Base-by-base conservation (phyloP, 53 echinoderm and acorn worm species). In the Actinopyga echinites region DNA sequence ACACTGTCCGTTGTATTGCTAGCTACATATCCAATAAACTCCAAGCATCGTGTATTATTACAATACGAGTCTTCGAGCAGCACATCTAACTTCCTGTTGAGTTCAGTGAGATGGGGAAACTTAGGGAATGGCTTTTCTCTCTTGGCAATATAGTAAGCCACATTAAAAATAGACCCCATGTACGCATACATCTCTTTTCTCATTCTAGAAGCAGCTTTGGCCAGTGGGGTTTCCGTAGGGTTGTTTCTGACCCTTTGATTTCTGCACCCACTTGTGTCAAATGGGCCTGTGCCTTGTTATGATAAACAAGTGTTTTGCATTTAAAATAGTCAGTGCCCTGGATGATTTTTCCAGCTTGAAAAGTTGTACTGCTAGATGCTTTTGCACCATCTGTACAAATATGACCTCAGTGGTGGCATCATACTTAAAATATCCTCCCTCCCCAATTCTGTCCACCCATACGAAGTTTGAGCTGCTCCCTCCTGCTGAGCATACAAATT, bases 141-240 rank as follows among this genome's bases (percentile, higher is more conserved):
- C 43, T 71, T 37, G 6, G 71, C 37, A 36, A 71, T 71, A 38
- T 71, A 71, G 40, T 71, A 71, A 25, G 71, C 71, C 17, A 71
- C 7, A 24, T 71, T 36, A 24, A 71, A 71, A 7, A 71, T 6
- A 71, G 0, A 20, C 5, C 8, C 2, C 71, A 71, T 0, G 71
- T 71, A 38, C 4, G 37, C 4, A 19, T 69, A 33, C 24, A 19
- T 42, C 35, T 69, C 38, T 34, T 69, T 35, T 19, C 22, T 71
- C 71, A 71, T 71, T 1, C 24, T 71, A 19, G 71, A 36, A 5
- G 71, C 71, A 13, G 71, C 8, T 71, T 22, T 71, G 71, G 71
- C 45, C 9, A 71, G 24, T 17, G 71, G 71, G 6, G 71, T 7
- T 42, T 71, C 24, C 20, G 6, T 37, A 1, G n/a, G 71, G 71